phyloP scores from a whole-genome alignment of 2,113 vertebrate species.

The Ptyas mucosa region DNA sequence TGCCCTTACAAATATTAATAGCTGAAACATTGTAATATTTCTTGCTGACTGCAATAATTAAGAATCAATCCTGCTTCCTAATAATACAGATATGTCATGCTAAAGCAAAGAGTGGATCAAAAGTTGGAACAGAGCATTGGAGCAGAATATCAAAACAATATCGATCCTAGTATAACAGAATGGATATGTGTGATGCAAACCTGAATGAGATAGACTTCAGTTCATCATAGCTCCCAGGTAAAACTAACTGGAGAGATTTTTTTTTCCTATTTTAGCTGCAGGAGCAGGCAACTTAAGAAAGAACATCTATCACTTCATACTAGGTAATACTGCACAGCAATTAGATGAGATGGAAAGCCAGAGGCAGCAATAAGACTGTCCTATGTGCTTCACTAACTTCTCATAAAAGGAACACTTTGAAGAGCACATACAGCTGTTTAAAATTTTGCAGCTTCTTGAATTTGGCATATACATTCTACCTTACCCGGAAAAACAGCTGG shows the following conservation, averaged over 20 bases:
- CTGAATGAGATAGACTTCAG: not conserved
- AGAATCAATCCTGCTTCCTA: not conserved
- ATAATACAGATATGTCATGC: not conserved
- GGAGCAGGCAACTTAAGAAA: not conserved
- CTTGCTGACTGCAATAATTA: not conserved
- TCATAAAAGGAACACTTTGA: not conserved
- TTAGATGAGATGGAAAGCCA: conserved; percentile 14
- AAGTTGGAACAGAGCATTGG: not conserved
- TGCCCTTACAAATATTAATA: not conserved
- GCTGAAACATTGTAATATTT: not conserved
- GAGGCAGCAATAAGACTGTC: not conserved
- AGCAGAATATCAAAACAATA: not conserved
- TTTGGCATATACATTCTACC: not conserved
- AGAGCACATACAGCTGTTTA: not conserved
- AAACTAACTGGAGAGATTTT: not conserved
- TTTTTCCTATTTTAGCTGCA: not conserved
- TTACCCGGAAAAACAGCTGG: not conserved
- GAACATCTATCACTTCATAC: not conserved
- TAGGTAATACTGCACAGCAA: not conserved
- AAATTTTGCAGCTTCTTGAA: not conserved
- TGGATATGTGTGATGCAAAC: not conserved
- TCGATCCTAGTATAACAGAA: not conserved
- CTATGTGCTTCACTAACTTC: not conserved
- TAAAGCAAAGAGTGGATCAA: not conserved
- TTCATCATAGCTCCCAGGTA: not conserved